These are phyloP conservation scores for Leucoptera coffeella DNA, from an alignment of 2,888 invertebrate species.

Conservation along the genomic window DNA sequence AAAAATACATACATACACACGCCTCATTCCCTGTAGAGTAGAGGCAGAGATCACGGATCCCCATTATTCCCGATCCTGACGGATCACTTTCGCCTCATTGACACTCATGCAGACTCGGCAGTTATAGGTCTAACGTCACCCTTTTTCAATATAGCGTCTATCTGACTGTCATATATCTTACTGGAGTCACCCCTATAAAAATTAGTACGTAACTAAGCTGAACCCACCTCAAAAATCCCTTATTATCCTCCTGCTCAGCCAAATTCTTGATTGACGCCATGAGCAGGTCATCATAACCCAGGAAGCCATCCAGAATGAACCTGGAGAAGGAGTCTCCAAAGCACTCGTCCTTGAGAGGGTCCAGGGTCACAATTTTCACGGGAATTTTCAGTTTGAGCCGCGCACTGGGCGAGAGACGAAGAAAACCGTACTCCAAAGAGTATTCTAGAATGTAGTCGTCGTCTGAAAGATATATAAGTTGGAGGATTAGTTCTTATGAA, in stretches of 20 bases:
- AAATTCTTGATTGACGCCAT: slow-evolving; percentile 95
- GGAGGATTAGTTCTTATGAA: too few relatives aligned
- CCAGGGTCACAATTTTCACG: slow-evolving; percentile 79
- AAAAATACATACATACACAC: too few relatives aligned
- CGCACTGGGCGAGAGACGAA: slow-evolving; percentile 82
- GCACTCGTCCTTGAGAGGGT: slow-evolving; percentile 83
- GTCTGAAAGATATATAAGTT: slow-evolving; percentile 40
- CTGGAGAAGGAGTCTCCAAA: slow-evolving; percentile 91
- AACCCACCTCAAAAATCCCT: slow-evolving; percentile 77
- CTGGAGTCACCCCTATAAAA: too few relatives aligned
- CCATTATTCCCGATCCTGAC: too few relatives aligned
- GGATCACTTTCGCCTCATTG: too few relatives aligned
- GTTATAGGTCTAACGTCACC: too few relatives aligned
- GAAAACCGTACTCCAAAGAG: slow-evolving; percentile 93
- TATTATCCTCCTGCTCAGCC: slow-evolving; percentile 94
- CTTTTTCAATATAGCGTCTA: too few relatives aligned
- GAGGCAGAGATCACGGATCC: too few relatives aligned
- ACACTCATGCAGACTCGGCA: too few relatives aligned
- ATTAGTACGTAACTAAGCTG: too few relatives aligned
- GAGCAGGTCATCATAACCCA: slow-evolving; percentile 95
- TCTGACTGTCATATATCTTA: too few relatives aligned
- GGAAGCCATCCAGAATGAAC: slow-evolving; percentile 83
- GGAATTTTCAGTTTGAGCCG: slow-evolving; percentile 86
- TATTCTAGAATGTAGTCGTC: slow-evolving; percentile 98
- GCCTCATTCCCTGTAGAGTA: too few relatives aligned